Conservation (phyloP, 2,888 invertebrate genomes). For the Tetramorium bicarinatum region DNA sequence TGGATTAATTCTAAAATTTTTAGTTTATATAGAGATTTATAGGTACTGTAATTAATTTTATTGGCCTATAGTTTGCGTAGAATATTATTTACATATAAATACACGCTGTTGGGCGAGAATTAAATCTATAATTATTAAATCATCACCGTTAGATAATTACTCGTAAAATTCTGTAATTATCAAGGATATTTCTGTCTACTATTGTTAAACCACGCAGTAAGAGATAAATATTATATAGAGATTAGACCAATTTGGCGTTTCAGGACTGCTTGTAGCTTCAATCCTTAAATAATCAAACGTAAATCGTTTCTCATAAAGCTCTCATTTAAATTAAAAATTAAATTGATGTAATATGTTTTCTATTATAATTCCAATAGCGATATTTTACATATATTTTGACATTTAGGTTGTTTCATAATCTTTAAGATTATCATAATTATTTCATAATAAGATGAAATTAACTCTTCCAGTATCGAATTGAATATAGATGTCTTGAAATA, state of each 20-base stretch:
- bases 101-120: constrained; percentile 69
- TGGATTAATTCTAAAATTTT: constrained; percentile 18
- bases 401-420: not conserved
- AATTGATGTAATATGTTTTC: constrained; percentile 5
- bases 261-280: not conserved
- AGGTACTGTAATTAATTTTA: constrained; percentile 56
- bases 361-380: constrained; percentile 20
- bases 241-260: not conserved
- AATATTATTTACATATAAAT: constrained; percentile 82
- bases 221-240: constrained; percentile 34
- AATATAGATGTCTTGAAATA: not conserved
- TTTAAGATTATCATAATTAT: constrained; percentile 14
- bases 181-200: constrained; percentile 34
- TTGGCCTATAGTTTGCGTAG: constrained; percentile 65
- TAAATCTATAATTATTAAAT: constrained; percentile 71
- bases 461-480: constrained; percentile 31
- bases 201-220: constrained; percentile 24
- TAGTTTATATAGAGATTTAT: not conserved
- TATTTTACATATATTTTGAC: constrained; percentile 34
- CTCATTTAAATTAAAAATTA: constrained; percentile 5
- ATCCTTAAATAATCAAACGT: not conserved
- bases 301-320: constrained; percentile 16
- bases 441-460: constrained; percentile 21
- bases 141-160: constrained; percentile 64
- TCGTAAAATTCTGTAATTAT: constrained; percentile 67